Base-by-base conservation (phyloP, 2,888 invertebrate species). In the Cenopis cana region DNA sequence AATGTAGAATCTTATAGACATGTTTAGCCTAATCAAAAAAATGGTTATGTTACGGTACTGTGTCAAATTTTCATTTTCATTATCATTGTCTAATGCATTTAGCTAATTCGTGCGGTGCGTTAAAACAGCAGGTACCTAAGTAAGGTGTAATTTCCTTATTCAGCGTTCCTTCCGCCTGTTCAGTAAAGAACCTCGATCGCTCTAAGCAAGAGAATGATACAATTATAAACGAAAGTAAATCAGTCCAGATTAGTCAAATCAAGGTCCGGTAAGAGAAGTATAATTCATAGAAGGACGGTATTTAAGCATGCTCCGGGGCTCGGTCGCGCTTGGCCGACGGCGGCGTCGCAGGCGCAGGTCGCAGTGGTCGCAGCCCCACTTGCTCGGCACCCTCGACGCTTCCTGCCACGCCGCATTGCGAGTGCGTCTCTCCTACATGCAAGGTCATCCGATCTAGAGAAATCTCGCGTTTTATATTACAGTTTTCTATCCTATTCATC, bases 351-450 rank as follows among this genome's bases (percentile, higher is more conserved):
- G 20, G n/a, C n/a, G n/a, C n/a, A n/a, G n/a, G n/a, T n/a, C n/a
- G n/a, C n/a, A n/a, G n/a, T n/a, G n/a, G 54, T 11, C 56, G 75
- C 78, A 77, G 79, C 75, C 80, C 81, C 75, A 82, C 79, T 79
- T 81, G 77, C 71, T 74, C 78, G 72, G 52, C 73, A 74, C 77
- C 76, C 76, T 73, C 71, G 73, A 73, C 74, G 70, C 78, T 80
- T 80, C 81, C 80, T 79, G 79, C 71, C 73, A 59, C 72, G 62
- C 76, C 73, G 75, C 80, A 77, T 78, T 73, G 76, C 74, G 65
- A 66, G 72, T 67, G 60, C 69, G 69, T 65, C 71, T 69, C 57
- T 60, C 64, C 68, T 69, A 74, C 74, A 71, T 76, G 49, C 74
- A 74, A 72, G 71, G 74, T 74, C 74, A 66, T 33, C 66, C 70